Conservation (phyloP, 2,888 invertebrate species). For the Kryphioiulus occultus region DNA sequence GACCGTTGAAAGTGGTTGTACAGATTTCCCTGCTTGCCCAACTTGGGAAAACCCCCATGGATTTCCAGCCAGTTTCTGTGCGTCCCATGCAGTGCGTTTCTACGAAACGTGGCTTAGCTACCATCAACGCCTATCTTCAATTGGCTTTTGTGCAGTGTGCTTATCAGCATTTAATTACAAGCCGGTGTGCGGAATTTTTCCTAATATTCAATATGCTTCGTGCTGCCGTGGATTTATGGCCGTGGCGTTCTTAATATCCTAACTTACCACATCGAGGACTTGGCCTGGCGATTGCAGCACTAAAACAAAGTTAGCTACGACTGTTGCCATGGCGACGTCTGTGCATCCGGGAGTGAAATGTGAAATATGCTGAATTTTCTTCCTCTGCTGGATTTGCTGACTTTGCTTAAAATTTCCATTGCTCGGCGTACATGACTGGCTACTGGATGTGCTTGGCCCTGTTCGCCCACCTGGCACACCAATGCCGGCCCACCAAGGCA, state of each 20-base stretch:
- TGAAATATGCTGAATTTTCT: neutral
- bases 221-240: neutral
- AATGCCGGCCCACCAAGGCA: neutral
- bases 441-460: constrained; percentile 31
- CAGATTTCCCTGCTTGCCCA: neutral
- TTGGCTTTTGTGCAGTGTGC: neutral
- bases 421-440: neutral
- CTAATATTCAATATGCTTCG: neutral
- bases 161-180: neutral
- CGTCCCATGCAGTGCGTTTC: neutral
- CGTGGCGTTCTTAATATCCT: neutral
- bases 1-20: neutral
- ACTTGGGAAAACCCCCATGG: neutral
- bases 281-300: neutral
- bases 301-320: neutral
- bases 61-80: neutral
- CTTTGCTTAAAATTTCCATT: neutral
- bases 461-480: constrained; percentile 40
- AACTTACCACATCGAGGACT: neutral
- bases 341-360: neutral
- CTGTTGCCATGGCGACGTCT: neutral
- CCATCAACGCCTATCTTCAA: neutral
- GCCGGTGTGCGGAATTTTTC: neutral
- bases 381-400: neutral
- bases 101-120: neutral